A percentile compares a stretch with the other conserved stretches of the same genome.
Evolutionary conservation across 2,888 invertebrate species (phyloP).

Genomic region (Helicoverpa assulta): DNA sequence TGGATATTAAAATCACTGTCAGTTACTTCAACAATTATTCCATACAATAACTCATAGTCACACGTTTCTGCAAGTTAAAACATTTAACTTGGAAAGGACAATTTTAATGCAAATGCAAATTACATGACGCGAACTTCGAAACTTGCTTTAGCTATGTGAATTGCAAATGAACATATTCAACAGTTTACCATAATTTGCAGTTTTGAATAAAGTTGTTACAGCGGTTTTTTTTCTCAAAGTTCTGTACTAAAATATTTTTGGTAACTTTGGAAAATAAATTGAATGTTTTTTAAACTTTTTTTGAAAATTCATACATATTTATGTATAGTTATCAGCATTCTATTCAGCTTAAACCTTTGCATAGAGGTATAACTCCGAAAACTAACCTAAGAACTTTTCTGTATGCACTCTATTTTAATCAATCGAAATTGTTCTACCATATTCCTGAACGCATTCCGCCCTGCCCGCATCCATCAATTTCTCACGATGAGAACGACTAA

Average conservation of each 20-base stretch:
- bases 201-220: neutral
- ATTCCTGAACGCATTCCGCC: no score
- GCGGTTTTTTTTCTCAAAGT: neutral
- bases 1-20: no score
- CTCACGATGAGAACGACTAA: no score
- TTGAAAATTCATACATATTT: no score
- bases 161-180: slow-evolving; percentile 32
- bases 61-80: slow-evolving; percentile 2
- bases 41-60: neutral
- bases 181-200: slow-evolving; percentile 7
- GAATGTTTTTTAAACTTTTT: no score
- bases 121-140: slow-evolving; percentile 12
- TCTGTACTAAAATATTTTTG: neutral
- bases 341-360: no score
- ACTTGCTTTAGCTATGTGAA: slow-evolving; percentile 11
- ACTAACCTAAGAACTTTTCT: no score
- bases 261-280: neutral
- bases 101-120: slow-evolving; percentile 44
- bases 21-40: neutral
- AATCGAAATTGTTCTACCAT: no score
- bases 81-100: slow-evolving; percentile 11
- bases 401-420: no score
- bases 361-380: no score
- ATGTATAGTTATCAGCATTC: no score
- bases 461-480: no score